Conservation (phyloP, 2,888 invertebrate genomes). For the Mythimna vitellina region DNA sequence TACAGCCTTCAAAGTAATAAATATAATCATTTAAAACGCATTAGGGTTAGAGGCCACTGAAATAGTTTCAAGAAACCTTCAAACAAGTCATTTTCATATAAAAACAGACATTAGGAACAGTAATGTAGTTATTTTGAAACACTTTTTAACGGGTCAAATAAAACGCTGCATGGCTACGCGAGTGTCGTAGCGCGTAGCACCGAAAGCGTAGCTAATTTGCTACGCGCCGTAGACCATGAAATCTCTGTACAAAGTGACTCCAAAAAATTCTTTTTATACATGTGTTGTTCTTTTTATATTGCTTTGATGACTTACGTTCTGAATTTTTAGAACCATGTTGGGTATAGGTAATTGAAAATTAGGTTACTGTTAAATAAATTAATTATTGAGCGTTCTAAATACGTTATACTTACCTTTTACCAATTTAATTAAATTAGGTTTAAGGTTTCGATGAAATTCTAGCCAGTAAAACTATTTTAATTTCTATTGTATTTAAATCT, state of each 20-base stretch:
- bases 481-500: background rate
- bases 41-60: slow-evolving; percentile 12
- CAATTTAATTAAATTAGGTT: background rate
- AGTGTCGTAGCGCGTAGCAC: slow-evolving; percentile 63
- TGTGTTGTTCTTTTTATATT: background rate
- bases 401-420: background rate
- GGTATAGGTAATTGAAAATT: background rate
- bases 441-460: too few species aligned
- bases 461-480: background rate
- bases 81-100: background rate
- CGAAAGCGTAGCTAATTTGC: slow-evolving; percentile 67
- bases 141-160: slow-evolving; percentile 7
- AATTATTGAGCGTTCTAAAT: background rate
- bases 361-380: background rate
- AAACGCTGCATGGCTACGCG: slow-evolving; percentile 41
- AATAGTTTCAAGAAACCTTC: slow-evolving; percentile 10
- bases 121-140: background rate
- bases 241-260: slow-evolving; percentile 42
- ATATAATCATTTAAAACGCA: slow-evolving; percentile 35
- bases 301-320: background rate
- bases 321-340: background rate
- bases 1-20: slow-evolving; percentile 11
- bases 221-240: slow-evolving; percentile 73
- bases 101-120: background rate
- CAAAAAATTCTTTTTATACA: slow-evolving; percentile 48